Percentiles rank a stretch among this genome's conserved stretches.
Evolutionary conservation across 2,888 invertebrate species (phyloP).

Genomic region (Watsonalla cultraria): DNA sequence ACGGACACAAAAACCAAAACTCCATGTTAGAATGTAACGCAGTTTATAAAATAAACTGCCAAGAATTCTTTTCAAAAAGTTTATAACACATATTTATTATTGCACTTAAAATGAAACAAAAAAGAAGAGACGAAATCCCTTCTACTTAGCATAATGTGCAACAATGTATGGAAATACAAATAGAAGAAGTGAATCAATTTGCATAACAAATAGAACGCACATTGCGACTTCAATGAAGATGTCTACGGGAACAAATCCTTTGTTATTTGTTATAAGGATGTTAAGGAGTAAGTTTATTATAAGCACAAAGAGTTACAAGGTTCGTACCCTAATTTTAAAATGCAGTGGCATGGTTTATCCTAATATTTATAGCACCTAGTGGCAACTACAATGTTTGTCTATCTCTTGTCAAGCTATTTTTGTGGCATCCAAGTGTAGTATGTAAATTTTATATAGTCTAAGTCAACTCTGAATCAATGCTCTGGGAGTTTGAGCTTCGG

Average conservation of each 20-base stretch:
- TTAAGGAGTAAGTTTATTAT: no score
- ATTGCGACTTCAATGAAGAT: background rate
- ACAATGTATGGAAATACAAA: background rate
- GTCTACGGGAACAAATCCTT: background rate
- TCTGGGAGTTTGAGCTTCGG: no score
- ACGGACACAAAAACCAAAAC: slow-evolving; percentile 18
- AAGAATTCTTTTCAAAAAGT: slow-evolving; percentile 21
- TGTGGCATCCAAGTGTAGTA: no score
- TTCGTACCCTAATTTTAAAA: no score
- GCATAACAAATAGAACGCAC: background rate
- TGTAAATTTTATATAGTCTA: no score
- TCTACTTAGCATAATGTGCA: background rate
- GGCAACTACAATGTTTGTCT: no score
- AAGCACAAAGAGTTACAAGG: no score
- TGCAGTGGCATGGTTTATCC: no score
- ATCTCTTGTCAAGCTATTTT: no score
- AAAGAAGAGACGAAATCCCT: background rate
- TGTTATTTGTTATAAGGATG: no score
- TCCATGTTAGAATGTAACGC: slow-evolving; percentile 8
- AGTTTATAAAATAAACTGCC: slow-evolving; percentile 19
- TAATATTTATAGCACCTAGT: no score
- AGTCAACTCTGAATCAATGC: no score
- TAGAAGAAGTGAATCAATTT: background rate
- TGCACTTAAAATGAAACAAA: slow-evolving; percentile 12
- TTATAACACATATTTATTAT: slow-evolving; percentile 23